Conservation (phyloP, 2,113 vertebrate species). For the Gallinago paraguaiae region DNA sequence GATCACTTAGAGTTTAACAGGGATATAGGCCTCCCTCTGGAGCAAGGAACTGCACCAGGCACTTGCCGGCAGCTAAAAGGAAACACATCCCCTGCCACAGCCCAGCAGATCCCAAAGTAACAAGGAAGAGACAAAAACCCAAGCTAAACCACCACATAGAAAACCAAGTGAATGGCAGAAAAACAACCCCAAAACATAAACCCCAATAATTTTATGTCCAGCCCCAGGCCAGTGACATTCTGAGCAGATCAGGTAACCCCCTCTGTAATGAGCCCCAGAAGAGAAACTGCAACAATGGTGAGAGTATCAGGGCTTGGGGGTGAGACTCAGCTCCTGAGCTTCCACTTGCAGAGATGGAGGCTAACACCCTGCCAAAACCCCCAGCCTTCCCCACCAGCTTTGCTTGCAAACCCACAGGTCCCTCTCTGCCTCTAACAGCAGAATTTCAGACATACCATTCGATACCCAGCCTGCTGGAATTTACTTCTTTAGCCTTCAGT, state of each 20-base stretch:
- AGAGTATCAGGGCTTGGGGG: background rate
- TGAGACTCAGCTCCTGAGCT: background rate
- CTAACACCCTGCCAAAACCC: background rate
- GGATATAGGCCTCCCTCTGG: background rate
- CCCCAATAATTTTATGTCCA: background rate
- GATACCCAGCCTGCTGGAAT: background rate
- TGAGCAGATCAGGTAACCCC: background rate
- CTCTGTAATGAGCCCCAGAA: accelerated
- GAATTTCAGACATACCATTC: background rate
- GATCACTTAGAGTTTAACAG: background rate
- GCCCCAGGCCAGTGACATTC: background rate
- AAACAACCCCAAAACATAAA: background rate
- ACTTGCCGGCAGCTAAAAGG: background rate
- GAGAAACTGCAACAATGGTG: background rate
- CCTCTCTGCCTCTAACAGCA: background rate
- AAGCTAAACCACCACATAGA: background rate
- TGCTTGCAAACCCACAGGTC: background rate
- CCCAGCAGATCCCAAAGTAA: background rate
- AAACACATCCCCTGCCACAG: background rate
- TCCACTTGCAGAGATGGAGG: background rate
- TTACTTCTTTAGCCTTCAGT: background rate
- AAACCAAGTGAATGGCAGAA: background rate
- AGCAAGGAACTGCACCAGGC: background rate
- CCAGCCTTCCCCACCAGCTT: background rate
- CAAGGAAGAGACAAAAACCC: background rate